Conservation (phyloP, 2,797 vertebrate species). For the Spondyliosoma cantharus region DNA sequence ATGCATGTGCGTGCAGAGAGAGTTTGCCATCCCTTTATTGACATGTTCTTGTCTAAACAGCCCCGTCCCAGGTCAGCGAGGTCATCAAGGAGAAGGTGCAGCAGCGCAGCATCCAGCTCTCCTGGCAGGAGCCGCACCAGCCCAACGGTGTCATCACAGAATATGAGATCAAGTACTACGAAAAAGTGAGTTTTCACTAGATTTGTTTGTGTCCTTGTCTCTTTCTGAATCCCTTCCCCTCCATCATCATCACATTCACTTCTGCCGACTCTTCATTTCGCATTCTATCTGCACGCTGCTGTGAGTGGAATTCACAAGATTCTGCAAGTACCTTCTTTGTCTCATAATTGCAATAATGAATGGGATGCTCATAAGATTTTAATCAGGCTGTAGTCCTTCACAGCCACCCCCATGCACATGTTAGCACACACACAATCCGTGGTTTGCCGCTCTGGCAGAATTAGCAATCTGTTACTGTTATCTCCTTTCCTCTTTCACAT, state of each 20-base stretch:
- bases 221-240: neutral
- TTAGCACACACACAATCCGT: constrained; percentile 34
- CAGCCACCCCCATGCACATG: constrained; percentile 45
- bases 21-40: constrained; percentile 46
- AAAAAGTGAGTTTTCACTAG: constrained; percentile 89
- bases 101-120: constrained; percentile 95
- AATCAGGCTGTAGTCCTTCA: constrained; percentile 76
- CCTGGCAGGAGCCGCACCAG: constrained; percentile 98
- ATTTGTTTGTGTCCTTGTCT: constrained; percentile 16
- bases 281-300: constrained; percentile 56
- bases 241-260: constrained; percentile 23
- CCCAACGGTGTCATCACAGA: constrained; percentile 99
- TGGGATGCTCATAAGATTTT: constrained; percentile 81
- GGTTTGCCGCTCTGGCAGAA: constrained; percentile 49
- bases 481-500: constrained; percentile 45
- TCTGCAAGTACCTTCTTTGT: constrained; percentile 71
- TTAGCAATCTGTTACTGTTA: constrained; percentile 68
- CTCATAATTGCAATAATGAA: constrained; percentile 82
- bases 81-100: constrained; percentile 96
- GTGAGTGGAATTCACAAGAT: constrained; percentile 64
- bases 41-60: constrained; percentile 87
- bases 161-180: constrained; percentile 99
- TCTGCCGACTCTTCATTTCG: constrained; percentile 49
- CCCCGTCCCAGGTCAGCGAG: constrained; percentile 97
- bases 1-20: constrained; percentile 3